Evolutionary conservation across 2,113 vertebrate species (phyloP), one percentile per base, ranked within the genome.

Genomic region (Platysternon megacephalum): DNA sequence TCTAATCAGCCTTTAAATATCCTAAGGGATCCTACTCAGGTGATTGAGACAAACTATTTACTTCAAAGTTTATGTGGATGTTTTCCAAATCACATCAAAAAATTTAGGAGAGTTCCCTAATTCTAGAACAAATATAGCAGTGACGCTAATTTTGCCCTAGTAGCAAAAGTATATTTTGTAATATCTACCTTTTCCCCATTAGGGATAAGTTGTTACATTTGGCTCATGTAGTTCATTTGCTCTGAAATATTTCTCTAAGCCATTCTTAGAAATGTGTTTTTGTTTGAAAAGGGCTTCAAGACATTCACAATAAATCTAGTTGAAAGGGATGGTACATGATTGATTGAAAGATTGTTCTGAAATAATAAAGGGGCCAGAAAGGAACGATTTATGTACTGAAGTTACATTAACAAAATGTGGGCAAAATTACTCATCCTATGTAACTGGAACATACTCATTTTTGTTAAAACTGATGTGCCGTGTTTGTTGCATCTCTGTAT

Each of bases 1-100:
- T 97, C 84, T 96, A 87, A 95, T 96, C 35, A 95, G 61, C 90
- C 42, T 95, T 87, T 87, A 93, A 28, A 7, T 80, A 91, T 58
- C 44, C 95, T 88, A 92, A 89, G 68, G 83, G 94, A 49, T 44
- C 51, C 78, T 93, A 16, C 82, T 84, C 55, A 53, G 83, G 93
- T 96, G 53, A 83, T 89, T 56, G 52, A 79, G 79, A 58, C 76
- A n/a, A 48, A 51, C 56, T 61, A 79, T 49, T 4, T 91, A 97
- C 95, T 55, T 55, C 90, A 91, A 94, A 87, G 84, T 89, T 95
- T 95, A 80, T 85, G 35, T 72, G 42, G 48, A 58, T 80, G 53
- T 94, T 96, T 94, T 29, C 26, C 56, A 89, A 49, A 79, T 92
- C 72, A 91, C 92, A 24, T 19, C 74, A 88, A 76, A 74, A 82